These are phyloP conservation scores for Xenopus borealis DNA, from an alignment of 2,113 vertebrate species.

Conservation along the genomic window DNA sequence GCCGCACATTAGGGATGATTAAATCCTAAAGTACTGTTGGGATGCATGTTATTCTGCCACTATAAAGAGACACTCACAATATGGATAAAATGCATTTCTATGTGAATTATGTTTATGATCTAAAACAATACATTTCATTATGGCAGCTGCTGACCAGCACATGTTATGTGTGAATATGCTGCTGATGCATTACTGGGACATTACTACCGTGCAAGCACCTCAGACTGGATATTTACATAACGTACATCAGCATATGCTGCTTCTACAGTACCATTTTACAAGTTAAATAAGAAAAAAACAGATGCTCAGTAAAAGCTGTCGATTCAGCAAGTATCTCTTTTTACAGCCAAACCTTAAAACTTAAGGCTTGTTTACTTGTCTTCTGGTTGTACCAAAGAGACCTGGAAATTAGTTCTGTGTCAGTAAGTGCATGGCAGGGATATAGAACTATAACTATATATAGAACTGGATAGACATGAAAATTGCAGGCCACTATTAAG, in stretches of 20 bases:
- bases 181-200: neutral
- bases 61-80: too few species aligned
- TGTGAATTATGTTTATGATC: too few species aligned
- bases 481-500: neutral
- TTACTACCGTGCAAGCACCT: slow-evolving; percentile 7
- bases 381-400: slow-evolving; percentile 5
- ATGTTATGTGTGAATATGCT: slow-evolving; percentile 14
- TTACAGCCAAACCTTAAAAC: slow-evolving; percentile 32
- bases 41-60: too few species aligned
- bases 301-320: slow-evolving; percentile 30
- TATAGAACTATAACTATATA: too few species aligned
- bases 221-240: slow-evolving; percentile 32
- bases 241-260: slow-evolving; percentile 38
- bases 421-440: neutral
- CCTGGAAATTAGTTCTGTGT: neutral
- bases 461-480: neutral
- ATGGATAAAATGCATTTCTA: too few species aligned
- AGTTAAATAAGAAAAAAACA: slow-evolving; percentile 5
- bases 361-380: slow-evolving; percentile 13
- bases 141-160: neutral
- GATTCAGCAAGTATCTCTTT: slow-evolving; percentile 24
- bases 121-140: too few species aligned
- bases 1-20: too few species aligned
- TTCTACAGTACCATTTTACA: slow-evolving; percentile 25
- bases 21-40: too few species aligned